Evolutionary conservation across 2,113 vertebrate genomes (phyloP).

Genomic region (Elanoides forficatus): DNA sequence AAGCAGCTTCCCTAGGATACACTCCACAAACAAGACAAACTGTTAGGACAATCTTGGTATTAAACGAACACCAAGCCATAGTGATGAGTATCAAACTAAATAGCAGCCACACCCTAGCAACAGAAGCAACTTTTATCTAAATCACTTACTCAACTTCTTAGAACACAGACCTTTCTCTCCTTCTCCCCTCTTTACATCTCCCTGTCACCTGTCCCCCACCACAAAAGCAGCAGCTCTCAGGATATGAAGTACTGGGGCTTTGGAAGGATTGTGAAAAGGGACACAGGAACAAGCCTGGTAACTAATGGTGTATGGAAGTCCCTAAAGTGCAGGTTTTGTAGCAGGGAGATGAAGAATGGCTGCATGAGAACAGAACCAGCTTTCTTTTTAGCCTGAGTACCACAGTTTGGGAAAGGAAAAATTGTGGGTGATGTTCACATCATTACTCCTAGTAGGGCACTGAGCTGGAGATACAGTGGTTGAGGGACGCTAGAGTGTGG

Average conservation of each 20-base stretch:
- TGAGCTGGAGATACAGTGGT: rapidly evolving
- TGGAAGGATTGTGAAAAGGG: background rate
- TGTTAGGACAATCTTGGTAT: background rate
- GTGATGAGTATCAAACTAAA: background rate
- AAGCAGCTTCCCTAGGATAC: background rate
- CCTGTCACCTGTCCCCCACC: background rate
- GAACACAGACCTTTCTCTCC: background rate
- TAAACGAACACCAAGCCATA: background rate
- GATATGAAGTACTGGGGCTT: background rate
- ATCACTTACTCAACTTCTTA: background rate
- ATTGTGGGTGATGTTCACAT: background rate
- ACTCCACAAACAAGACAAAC: background rate
- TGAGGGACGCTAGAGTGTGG: background rate
- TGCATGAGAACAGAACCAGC: background rate
- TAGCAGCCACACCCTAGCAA: background rate
- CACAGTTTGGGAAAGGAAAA: background rate
- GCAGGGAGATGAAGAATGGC: background rate
- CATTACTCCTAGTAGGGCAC: background rate
- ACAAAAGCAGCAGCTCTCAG: background rate
- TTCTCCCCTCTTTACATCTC: background rate
- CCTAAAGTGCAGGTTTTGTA: background rate
- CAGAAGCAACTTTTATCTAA: background rate
- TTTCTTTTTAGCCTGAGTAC: background rate
- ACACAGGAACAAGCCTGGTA: background rate
- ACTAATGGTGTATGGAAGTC: background rate